Base-by-base conservation (phyloP, 2,113 vertebrate genomes). In the Acrocephalus arundinaceus region DNA sequence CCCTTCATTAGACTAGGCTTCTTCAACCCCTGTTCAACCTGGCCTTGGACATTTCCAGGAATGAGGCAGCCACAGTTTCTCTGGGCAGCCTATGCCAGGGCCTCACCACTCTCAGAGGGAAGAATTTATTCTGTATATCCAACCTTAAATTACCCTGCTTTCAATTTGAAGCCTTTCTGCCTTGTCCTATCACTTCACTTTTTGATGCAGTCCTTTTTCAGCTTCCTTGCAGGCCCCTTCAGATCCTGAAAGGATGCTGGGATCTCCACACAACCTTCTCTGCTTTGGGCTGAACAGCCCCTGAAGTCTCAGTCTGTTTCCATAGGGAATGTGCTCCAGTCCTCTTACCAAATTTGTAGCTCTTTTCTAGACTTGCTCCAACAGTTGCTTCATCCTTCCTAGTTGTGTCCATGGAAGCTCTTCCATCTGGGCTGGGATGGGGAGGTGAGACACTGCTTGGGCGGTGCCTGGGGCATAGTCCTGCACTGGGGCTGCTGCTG, bases 401-500 rank as follows among this genome's bases (percentile, higher is more conserved):
- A 17, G 31, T 57, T 63, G 18, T 77, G 35, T 77, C 12, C 10
- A 4, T 51, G 49, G 31, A 35, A 31, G 8, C 27, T 84, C 2
- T 63, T 63, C 31, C 21, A 8, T 43, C 72, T 77, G 45, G 8
- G 19, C 21, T 62, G 4, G 23, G 25, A 55, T 35, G 10, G 16
- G 24, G 25, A 90, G 8, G 35, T 21, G 28, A 37, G 48, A 15
- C 21, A 13, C 17, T 11, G 4, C 31, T 45, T 45, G 39, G 45
- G 25, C 5, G 2, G 23, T n/a, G 20, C 41, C 15, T 4, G 1
- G 31, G 48, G 0, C 17, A 2, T 52, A 57, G 51, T 33, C 25
- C 28, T 21, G 46, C 2, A 0, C 43, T 8, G 6, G 24, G 48
- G 30, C 62, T 45, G 19, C 59, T 76, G 67, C 67, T 59, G 9